Evolutionary conservation across 2,113 vertebrate genomes (phyloP), one percentile per base, ranked within the genome.

Genomic region (Reinhardtius hippoglossoides): DNA sequence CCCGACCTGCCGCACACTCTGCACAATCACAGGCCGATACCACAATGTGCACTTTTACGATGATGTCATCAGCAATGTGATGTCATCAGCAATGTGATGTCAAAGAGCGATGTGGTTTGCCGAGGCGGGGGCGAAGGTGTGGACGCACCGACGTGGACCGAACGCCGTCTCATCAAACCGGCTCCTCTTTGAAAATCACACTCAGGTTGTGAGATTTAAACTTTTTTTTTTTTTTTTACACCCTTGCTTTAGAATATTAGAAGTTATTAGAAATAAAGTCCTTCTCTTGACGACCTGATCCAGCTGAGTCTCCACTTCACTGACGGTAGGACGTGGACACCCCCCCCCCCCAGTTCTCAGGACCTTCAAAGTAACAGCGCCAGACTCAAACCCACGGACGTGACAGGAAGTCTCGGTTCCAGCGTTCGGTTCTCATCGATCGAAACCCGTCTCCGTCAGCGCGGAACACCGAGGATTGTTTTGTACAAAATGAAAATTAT

Each of bases 311-410:
- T 31, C 31, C 31, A 31, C 31, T 31, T 15, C 56, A 13, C 5
- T 16, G 55, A 24, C 15, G 2, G 50, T 18, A 48, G 44, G 24
- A 62, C 23, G 18, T 7, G 16, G 83, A 88, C 91, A 90, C 87
- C 90, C 84, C 65, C 72, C 54, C n/a, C n/a, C n/a, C 56, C 55
- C 70, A 27, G 58, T 46, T 31, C 31, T 31, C 31, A 31, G 31
- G 31, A 35, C 63, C 35, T 20, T 76, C 26, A n/a, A 76, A 9
- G 54, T 46, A 79, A 83, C 81, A 80, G 48, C 68, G 70, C 26
- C 16, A 6, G 31, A 9, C 35, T 35, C 35, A 35, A 35, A 40
- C 18, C 23, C 56, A 37, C 26, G 40, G 27, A 21, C 31, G 48
- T 42, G 42, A 27, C 1, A 48, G 52, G 76, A 15, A 3, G 20